A percentile compares a stretch with the other conserved stretches of the same genome.
These are phyloP conservation scores for Diabrotica balteata DNA, from an alignment of 2,888 invertebrate species.

Conservation along the genomic window DNA sequence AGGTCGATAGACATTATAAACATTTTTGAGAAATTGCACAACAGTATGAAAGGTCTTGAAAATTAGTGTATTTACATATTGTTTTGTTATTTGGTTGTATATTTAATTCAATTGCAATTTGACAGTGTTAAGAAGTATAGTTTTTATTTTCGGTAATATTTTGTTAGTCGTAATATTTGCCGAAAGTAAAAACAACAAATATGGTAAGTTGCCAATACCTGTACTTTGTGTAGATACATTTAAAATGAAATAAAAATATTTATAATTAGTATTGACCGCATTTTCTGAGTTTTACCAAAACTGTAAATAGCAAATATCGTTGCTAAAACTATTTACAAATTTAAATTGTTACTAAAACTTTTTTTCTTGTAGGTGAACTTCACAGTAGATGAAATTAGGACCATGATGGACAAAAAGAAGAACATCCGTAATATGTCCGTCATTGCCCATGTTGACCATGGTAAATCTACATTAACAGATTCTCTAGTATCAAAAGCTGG, in stretches of 20 bases:
- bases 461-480: slow-evolving; percentile 99
- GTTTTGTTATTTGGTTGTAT: slow-evolving; percentile 29
- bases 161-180: no score
- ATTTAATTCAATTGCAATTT: no score
- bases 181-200: no score
- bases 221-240: no score
- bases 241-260: no score
- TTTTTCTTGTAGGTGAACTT: slow-evolving; percentile 91
- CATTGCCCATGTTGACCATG: slow-evolving; percentile 99
- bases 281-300: no score
- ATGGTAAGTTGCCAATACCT: no score
- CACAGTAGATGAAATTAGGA: slow-evolving; percentile 99
- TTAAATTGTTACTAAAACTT: background rate
- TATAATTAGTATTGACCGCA: no score
- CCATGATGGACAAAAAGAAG: slow-evolving; percentile 99
- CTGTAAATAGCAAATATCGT: no score
- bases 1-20: background rate
- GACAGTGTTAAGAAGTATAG: background rate
- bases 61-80: slow-evolving; percentile 38
- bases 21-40: slow-evolving; percentile 55
- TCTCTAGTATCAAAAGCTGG: slow-evolving; percentile 99
- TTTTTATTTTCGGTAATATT: background rate
- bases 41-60: slow-evolving; percentile 52
- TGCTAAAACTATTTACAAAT: no score
- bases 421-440: slow-evolving; percentile 99